These are phyloP conservation scores for Peromyscus attwateri DNA, from an alignment of 2,797 vertebrate species.

Conservation along the genomic window DNA sequence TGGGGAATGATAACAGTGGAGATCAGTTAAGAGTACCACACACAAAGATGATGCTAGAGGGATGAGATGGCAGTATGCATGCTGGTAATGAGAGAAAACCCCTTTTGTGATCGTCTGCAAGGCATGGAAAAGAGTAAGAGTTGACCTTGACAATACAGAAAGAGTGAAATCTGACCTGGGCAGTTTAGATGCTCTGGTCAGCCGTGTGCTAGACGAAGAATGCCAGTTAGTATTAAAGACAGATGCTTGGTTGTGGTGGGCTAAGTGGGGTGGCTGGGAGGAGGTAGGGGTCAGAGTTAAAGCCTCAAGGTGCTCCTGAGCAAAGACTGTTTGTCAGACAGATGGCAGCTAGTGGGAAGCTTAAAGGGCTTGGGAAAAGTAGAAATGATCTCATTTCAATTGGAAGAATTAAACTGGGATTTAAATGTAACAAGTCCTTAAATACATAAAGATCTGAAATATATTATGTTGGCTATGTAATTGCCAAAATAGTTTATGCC, in stretches of 20 bases:
- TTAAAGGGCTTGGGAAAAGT: neutral
- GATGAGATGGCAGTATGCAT: fast-evolving
- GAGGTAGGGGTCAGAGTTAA: neutral
- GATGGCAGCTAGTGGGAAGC: neutral
- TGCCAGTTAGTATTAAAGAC: neutral
- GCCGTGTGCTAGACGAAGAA: neutral
- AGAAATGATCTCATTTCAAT: constrained; percentile 18
- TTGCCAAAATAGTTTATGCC: constrained; percentile 54
- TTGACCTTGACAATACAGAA: neutral
- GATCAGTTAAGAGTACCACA: neutral
- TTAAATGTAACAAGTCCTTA: constrained; percentile 26
- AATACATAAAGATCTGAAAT: constrained; percentile 24
- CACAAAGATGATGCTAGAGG: neutral
- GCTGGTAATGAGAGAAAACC: neutral
- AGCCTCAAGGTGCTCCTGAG: neutral
- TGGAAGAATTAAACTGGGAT: constrained; percentile 5
- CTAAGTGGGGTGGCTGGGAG: neutral
- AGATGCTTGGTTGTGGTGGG: neutral
- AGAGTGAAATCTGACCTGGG: neutral
- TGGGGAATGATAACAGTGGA: neutral
- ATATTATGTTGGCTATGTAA: constrained; percentile 8
- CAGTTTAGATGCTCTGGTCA: neutral
- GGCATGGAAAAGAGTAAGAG: neutral
- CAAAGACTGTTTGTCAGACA: neutral
- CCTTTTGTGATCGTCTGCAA: neutral